Conservation (phyloP, 2,113 vertebrate genomes). For the Psephotus haematonotus region DNA sequence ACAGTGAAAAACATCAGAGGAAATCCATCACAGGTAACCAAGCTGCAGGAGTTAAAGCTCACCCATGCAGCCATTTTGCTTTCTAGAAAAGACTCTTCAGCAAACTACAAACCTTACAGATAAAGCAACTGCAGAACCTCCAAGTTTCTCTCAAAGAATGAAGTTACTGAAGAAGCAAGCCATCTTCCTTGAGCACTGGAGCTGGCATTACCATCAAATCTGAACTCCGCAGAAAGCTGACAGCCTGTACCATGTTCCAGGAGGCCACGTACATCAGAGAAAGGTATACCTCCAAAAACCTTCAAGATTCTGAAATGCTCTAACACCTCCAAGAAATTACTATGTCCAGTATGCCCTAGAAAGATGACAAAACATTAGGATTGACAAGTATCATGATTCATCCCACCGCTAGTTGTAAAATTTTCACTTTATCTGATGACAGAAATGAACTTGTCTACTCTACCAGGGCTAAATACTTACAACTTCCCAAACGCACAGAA, state of each 20-base stretch:
- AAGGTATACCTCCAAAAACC: background rate
- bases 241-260: background rate
- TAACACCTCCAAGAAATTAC: background rate
- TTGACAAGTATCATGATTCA: background rate
- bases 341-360: background rate
- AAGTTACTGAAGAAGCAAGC: background rate
- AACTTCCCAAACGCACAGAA: background rate
- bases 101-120: background rate
- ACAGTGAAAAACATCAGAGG: accelerated
- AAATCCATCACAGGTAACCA: background rate
- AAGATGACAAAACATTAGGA: background rate
- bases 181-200: background rate
- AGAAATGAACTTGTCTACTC: background rate
- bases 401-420: background rate
- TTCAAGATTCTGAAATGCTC: background rate
- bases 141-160: background rate
- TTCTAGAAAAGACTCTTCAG: background rate
- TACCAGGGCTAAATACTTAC: background rate
- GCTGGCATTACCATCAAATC: background rate
- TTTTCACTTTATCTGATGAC: background rate
- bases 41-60: background rate
- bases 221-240: background rate
- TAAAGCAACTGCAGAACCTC: background rate
- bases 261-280: background rate
- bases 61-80: background rate